Conservation (phyloP, 2,113 vertebrate species). For the Rynchops niger region DNA sequence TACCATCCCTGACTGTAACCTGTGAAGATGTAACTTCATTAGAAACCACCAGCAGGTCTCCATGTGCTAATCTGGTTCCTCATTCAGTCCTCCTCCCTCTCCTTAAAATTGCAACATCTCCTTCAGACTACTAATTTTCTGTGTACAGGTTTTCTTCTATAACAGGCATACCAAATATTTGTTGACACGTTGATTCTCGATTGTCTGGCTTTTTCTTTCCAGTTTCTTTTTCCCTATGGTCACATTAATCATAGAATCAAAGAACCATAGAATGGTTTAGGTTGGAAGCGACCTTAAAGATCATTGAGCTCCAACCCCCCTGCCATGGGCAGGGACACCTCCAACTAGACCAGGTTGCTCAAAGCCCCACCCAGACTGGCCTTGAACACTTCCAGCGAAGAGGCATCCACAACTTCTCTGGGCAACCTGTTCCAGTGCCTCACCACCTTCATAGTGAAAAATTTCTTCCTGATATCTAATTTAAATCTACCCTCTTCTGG, state of each 20-base stretch:
- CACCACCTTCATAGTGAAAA: too few relatives aligned
- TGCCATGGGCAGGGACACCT: too few relatives aligned
- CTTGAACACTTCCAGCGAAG: too few relatives aligned
- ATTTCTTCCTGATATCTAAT: too few relatives aligned
- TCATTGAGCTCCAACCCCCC: too few relatives aligned
- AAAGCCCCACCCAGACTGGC: too few relatives aligned
- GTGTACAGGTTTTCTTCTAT: background rate
- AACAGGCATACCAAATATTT: background rate
- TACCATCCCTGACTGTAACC: background rate
- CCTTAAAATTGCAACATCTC: background rate
- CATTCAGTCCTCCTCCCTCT: background rate
- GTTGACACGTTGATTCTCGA: background rate
- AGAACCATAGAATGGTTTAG: too few relatives aligned
- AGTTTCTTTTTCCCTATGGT: background rate
- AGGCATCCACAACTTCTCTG: too few relatives aligned
- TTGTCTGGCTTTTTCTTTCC: background rate
- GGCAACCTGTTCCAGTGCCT: too few relatives aligned
- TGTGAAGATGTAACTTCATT: background rate
- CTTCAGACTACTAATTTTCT: background rate
- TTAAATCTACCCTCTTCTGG: too few relatives aligned
- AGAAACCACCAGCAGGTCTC: background rate
- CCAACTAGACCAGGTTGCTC: too few relatives aligned
- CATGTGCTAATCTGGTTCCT: background rate
- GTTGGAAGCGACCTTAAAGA: too few relatives aligned
- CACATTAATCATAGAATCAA: background rate